These are phyloP conservation scores for Capromys pilorides DNA, from an alignment of 2,797 vertebrate species.

Conservation along the genomic window DNA sequence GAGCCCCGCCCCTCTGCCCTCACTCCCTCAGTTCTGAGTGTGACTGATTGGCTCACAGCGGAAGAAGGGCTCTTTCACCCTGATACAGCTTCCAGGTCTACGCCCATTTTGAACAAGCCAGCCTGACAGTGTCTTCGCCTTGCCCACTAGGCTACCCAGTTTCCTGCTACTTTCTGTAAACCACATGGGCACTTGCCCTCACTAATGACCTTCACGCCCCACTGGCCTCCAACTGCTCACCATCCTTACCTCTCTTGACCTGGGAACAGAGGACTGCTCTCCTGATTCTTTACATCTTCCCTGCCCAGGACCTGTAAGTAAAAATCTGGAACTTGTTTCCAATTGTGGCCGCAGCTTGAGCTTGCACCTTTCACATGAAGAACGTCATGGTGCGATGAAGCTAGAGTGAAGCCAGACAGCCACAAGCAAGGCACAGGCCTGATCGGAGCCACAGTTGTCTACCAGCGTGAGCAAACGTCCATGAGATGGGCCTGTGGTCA, in stretches of 20 bases:
- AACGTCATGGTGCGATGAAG: background rate
- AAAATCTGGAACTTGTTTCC: background rate
- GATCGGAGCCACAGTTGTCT: background rate
- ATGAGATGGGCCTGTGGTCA: background rate
- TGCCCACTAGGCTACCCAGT: background rate
- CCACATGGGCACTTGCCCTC: background rate
- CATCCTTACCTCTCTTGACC: background rate
- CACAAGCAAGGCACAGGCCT: background rate
- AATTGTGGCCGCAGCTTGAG: too few relatives aligned
- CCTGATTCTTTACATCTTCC: background rate
- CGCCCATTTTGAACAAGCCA: background rate
- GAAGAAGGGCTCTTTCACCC: background rate
- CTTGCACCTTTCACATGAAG: background rate
- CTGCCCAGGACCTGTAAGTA: background rate
- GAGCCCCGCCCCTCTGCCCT: background rate
- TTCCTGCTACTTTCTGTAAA: background rate
- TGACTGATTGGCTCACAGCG: background rate
- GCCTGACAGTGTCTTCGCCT: background rate
- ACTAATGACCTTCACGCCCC: too few relatives aligned
- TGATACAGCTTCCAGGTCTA: too few relatives aligned
- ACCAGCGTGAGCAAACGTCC: background rate
- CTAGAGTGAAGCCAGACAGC: background rate
- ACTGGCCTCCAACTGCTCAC: too few relatives aligned
- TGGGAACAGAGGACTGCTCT: background rate
- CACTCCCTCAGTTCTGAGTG: fast-evolving